These are phyloP conservation scores for Kryphioiulus occultus DNA, from an alignment of 2,888 invertebrate species.

Conservation along the genomic window DNA sequence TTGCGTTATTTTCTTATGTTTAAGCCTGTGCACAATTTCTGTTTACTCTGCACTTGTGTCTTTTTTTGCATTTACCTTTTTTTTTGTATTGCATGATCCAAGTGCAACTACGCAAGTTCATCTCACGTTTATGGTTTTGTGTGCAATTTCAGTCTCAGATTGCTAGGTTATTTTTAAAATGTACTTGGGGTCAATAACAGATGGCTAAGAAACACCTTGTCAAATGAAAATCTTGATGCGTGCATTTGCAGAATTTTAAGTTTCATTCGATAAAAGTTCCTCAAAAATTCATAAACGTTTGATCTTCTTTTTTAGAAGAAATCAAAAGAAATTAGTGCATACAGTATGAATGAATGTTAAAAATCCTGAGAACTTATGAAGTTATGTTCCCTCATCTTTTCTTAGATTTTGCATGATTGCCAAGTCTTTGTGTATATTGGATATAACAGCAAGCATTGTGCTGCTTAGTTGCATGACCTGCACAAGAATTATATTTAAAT, in stretches of 20 bases:
- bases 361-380: background rate
- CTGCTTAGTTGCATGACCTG: background rate
- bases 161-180: too few species aligned
- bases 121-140: background rate
- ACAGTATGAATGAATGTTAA: too few species aligned
- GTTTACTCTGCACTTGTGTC: background rate
- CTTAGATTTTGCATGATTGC: background rate
- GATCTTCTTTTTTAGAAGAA: too few species aligned
- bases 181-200: too few species aligned
- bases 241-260: too few species aligned
- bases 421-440: background rate
- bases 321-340: too few species aligned
- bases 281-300: too few species aligned
- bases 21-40: slow-evolving; percentile 41
- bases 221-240: too few species aligned
- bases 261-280: too few species aligned
- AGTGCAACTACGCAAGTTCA: background rate
- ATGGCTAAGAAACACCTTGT: too few species aligned
- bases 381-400: background rate
- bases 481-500: background rate
- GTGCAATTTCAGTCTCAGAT: background rate
- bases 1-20: slow-evolving; percentile 52
- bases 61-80: slow-evolving; percentile 52
- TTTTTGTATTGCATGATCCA: background rate
- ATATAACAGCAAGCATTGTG: background rate